A percentile compares a stretch with the other conserved stretches of the same genome.
These are phyloP conservation scores for Gobiocypris rarus DNA, from an alignment of 2,113 vertebrate genomes.

Conservation along the genomic window DNA sequence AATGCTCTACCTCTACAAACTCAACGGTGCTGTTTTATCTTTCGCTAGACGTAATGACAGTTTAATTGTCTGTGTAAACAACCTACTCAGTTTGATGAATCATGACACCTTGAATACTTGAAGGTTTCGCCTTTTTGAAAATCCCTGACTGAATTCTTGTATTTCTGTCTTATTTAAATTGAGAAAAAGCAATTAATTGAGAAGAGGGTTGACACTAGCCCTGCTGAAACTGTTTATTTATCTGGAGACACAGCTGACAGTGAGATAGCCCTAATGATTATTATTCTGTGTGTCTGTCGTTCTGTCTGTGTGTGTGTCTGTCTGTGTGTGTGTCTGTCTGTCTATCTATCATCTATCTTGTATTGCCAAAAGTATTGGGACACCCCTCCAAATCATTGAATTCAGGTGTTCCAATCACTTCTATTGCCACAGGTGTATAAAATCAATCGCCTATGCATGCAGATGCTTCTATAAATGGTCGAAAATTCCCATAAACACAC, in stretches of 20 bases:
- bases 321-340: no score
- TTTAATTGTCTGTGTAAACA: conserved; percentile 57
- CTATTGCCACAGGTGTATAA: no score
- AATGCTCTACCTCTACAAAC: conserved; percentile 37
- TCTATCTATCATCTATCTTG: no score
- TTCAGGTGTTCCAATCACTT: no score
- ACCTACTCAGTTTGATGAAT: conserved; percentile 23
- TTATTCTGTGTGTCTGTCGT: neutral
- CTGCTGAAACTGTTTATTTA: conserved; percentile 52
- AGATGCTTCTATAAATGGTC: no score
- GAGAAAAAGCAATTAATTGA: conserved; percentile 57
- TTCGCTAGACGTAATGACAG: conserved; percentile 53
- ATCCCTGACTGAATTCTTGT: conserved; percentile 54
- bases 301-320: no score
- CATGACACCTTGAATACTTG: conserved; percentile 43
- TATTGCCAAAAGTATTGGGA: no score
- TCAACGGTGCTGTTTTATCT: conserved; percentile 45
- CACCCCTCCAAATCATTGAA: no score
- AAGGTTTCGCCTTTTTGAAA: conserved; percentile 28
- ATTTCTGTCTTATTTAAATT: conserved; percentile 52
- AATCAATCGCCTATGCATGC: no score
- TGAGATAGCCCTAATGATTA: neutral
- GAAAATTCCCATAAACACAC: no score
- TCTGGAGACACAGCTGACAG: conserved; percentile 22
- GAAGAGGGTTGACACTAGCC: conserved; percentile 42